These are phyloP conservation scores for Epistrophe grossulariae DNA, from an alignment of 2,888 invertebrate species.

Conservation along the genomic window DNA sequence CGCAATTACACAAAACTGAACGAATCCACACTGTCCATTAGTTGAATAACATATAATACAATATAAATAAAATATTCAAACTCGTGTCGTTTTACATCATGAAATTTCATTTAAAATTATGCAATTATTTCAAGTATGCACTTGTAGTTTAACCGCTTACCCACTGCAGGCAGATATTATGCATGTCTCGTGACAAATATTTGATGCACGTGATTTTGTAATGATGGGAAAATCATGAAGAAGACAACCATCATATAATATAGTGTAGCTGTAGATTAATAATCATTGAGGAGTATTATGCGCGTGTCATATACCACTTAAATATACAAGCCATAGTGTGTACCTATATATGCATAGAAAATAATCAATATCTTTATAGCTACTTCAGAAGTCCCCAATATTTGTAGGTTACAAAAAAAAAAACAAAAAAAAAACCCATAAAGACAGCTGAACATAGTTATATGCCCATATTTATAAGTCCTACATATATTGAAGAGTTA, in stretches of 20 bases:
- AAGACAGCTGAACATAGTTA: neutral
- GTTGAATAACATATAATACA: slow-evolving; percentile 1
- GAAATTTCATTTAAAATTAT: slow-evolving; percentile 42
- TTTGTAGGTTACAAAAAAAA: neutral
- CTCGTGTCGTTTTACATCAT: slow-evolving; percentile 24
- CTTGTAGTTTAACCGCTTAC: slow-evolving; percentile 33
- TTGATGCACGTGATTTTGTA: slow-evolving; percentile 57
- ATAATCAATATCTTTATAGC: slow-evolving; percentile 31
- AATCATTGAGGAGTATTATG: slow-evolving; percentile 44
- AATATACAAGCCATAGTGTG: slow-evolving; percentile 3
- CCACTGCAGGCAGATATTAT: neutral
- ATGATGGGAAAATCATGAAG: slow-evolving; percentile 57
- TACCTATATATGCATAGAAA: slow-evolving; percentile 11
- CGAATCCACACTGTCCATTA: neutral
- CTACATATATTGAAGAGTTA: neutral
- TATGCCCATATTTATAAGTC: neutral
- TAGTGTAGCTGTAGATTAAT: slow-evolving; percentile 41
- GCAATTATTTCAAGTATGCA: slow-evolving; percentile 51
- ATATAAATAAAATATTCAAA: slow-evolving; percentile 7
- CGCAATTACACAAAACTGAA: neutral
- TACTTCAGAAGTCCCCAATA: slow-evolving; percentile 34
- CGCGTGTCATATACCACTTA: slow-evolving; percentile 57
- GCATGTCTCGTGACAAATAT: slow-evolving; percentile 60
- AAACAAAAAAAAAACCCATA: neutral
- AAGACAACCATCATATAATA: slow-evolving; percentile 20